phyloP scores from a whole-genome alignment of 2,888 invertebrate species.

The Heliconius sara region DNA sequence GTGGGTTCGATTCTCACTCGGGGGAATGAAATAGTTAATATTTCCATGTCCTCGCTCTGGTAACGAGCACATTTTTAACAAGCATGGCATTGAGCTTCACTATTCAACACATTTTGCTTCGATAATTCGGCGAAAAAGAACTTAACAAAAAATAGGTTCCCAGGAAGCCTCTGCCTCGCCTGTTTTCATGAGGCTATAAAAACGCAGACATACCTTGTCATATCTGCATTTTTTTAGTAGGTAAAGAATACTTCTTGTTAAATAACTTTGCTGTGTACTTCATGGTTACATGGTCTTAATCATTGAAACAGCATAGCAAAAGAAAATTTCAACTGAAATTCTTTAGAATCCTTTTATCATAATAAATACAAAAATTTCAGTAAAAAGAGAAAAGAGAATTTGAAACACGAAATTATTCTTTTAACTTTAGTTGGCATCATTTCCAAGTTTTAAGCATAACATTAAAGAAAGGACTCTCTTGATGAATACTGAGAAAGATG shows the following conservation, averaged over 20 bases:
- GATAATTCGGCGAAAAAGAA: not conserved
- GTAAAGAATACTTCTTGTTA: too few species aligned
- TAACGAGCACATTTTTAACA: not conserved
- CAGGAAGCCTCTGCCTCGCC: not conserved
- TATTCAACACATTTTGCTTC: not conserved
- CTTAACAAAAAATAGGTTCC: not conserved
- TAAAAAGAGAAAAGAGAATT: not conserved
- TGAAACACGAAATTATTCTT: conserved; percentile 4
- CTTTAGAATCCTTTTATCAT: not conserved
- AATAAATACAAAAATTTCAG: not conserved
- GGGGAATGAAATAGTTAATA: not conserved
- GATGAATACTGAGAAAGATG: conserved; percentile 6
- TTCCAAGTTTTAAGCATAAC: conserved; percentile 25
- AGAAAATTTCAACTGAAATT: not conserved
- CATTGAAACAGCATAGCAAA: too few species aligned
- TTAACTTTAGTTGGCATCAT: conserved; percentile 9
- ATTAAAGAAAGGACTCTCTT: conserved; percentile 7
- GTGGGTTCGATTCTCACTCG: not conserved
- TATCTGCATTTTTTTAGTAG: too few species aligned
- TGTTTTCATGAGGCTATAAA: not conserved
- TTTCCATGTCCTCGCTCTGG: not conserved
- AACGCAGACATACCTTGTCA: too few species aligned
- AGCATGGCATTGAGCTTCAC: not conserved
- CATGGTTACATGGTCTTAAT: too few species aligned
- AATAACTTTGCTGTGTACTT: too few species aligned